Percentiles rank a stretch among this genome's conserved stretches.
These are phyloP conservation scores for Pterocles gutturalis DNA, from an alignment of 2,113 vertebrate genomes.

Conservation along the genomic window DNA sequence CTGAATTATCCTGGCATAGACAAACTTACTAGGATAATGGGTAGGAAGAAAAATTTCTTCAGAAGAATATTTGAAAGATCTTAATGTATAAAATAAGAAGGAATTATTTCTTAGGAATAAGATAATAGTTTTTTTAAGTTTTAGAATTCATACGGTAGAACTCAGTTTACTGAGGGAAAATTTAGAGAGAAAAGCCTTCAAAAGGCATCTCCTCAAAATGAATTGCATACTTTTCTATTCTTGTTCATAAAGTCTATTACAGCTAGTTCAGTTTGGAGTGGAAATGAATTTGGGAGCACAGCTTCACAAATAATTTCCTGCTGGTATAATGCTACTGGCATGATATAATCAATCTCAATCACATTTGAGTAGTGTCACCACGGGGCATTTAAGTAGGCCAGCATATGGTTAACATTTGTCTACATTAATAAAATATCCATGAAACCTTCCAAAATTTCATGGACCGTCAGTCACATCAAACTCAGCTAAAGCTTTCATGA, in stretches of 20 bases:
- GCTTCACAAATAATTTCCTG: background rate
- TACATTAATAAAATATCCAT: constrained; percentile 37
- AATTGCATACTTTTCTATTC: background rate
- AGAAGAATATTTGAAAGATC: background rate
- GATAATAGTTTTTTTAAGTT: fast-evolving
- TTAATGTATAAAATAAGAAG: background rate
- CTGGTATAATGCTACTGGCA: background rate
- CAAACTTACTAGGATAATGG: background rate
- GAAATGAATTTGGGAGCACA: background rate
- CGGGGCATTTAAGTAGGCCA: constrained; percentile 9
- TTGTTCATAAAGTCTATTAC: background rate
- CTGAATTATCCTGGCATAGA: background rate
- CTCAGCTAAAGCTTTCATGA: background rate
- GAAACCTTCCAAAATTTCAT: constrained; percentile 41
- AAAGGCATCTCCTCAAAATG: background rate
- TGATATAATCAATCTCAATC: constrained; percentile 39
- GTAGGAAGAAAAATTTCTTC: background rate
- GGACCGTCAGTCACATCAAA: background rate
- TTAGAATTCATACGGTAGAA: background rate
- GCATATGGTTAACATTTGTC: constrained; percentile 49
- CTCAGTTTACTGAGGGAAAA: background rate
- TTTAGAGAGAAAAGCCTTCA: background rate
- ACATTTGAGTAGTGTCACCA: background rate
- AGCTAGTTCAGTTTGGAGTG: background rate
- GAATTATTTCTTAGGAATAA: background rate